Base-by-base conservation (phyloP, 2,888 invertebrate genomes). In the Polydrusus cervinus region DNA sequence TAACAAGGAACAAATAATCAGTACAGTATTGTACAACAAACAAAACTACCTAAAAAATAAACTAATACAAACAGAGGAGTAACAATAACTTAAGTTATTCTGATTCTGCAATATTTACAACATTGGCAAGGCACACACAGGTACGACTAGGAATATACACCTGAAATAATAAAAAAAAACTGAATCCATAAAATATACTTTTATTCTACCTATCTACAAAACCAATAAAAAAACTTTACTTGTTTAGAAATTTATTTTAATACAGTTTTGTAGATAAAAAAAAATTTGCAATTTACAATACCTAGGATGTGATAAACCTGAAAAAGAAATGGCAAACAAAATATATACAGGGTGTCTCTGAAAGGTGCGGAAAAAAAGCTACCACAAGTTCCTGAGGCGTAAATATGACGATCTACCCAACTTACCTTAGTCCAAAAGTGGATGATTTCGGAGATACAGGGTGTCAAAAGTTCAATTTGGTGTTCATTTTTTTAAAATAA, bases 141-240 rank as follows among this genome's bases (percentile, higher is more conserved):
- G 77, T 77, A 51, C 77, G 75, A 38, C 75, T 75, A 7, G 77
- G 77, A 14, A 75, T 65, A 72, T 77, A 77, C 16, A 77, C 55
- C 77, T 74, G 49, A 62, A 75, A 73, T 0, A 49, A 66, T 2
- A 47, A 47, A 47, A 47, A 45, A 13, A 13, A n/a, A 6, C 1
- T 45, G 3, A 14, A 45, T 14, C 13, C 10, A 14, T 14, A 14
- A 14, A 14, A 14, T 40, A 13, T n/a, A n/a, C n/a, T n/a, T n/a
- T n/a, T n/a, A n/a, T n/a, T n/a, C n/a, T n/a, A n/a, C n/a, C n/a
- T n/a, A n/a, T n/a, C n/a, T n/a, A n/a, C 30, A 16, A 14, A 8
- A 20, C 51, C n/a, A 8, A 51, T 8, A 51, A 51, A 51, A 11
- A 40, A 40, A 40, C 13, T 7, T 1, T 8, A 11, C 13, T 40